Base-by-base conservation (phyloP, 2,113 vertebrate genomes). In the Neotragus pygmaeus region DNA sequence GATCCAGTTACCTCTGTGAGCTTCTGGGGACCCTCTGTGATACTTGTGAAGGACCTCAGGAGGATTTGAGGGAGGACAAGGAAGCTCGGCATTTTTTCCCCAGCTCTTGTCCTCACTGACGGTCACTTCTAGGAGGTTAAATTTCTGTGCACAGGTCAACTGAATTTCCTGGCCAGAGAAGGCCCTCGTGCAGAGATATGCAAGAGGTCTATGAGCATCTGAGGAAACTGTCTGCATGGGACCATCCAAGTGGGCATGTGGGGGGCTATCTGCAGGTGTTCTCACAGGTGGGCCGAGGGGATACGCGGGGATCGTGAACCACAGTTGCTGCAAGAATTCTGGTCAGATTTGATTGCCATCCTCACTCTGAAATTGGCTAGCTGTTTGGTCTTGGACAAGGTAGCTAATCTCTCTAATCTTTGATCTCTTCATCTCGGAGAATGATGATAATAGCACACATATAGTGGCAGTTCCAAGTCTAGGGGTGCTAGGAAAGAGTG, bases 281-380 rank as follows among this genome's bases (percentile, higher is more conserved):
- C 43, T 87, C 49, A 25, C 12, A 1, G 27, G 53, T 73, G 45
- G 28, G 14, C 49, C 28, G 13, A 80, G 66, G 45, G 27, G 16
- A 17, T 39, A 11, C 43, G 1, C 8, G 1, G 1, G 17, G 16
- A 17, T 5, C 4, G 47, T 0, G 64, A 66, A 55, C 47, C n/a
- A 53, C 23, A 53, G 2, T 27, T 78, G 43, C 39, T 43, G 36
- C 28, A 58, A 62, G 43, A 60, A 83, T 70, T 82, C 88, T n/a
- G n/a, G 30, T 55, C 39, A 84, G 33, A 45, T 21, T 3, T 4
- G 15, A 47, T 53, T 90, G 55, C 86, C 57, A 66, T 28, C n/a
- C 73, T 94, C 60, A 73, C 45, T 85, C 53, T 57, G 28, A 91
- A 80, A 64, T 1, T 80, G 53, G 45, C 21, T n/a, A 25, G 58